These are phyloP conservation scores for Lysandra coridon DNA, from an alignment of 2,888 invertebrate genomes.

Conservation along the genomic window DNA sequence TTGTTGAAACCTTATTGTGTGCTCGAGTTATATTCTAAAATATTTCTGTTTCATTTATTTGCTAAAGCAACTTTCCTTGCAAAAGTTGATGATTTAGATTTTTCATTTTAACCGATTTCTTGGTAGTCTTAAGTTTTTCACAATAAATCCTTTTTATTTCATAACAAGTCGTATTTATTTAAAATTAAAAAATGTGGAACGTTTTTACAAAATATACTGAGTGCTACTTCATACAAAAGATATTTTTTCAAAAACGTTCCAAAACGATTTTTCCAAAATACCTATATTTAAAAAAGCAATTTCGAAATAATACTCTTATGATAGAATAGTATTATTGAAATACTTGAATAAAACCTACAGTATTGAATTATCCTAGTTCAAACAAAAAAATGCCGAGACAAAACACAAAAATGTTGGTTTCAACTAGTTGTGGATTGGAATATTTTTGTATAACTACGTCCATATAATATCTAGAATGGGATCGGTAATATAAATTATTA, in stretches of 20 bases:
- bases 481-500: constrained; percentile 18
- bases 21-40: too few relatives aligned
- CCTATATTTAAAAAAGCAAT: too few relatives aligned
- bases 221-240: too few relatives aligned
- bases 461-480: background rate
- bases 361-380: background rate
- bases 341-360: background rate
- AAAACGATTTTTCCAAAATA: too few relatives aligned
- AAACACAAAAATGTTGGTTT: background rate
- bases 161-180: too few relatives aligned
- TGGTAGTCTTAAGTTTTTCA: background rate
- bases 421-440: background rate
- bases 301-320: background rate
- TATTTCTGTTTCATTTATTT: too few relatives aligned
- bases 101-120: background rate
- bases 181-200: too few relatives aligned
- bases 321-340: background rate
- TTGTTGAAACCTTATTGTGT: too few relatives aligned
- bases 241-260: too few relatives aligned
- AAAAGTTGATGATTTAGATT: background rate
- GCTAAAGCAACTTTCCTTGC: too few relatives aligned
- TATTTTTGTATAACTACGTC: background rate
- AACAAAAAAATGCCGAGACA: background rate
- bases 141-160: too few relatives aligned
- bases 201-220: too few relatives aligned